Evolutionary conservation across 1,140 invertebrate genomes (phyloP).

Genomic region (Drosophila tsacasi): DNA sequence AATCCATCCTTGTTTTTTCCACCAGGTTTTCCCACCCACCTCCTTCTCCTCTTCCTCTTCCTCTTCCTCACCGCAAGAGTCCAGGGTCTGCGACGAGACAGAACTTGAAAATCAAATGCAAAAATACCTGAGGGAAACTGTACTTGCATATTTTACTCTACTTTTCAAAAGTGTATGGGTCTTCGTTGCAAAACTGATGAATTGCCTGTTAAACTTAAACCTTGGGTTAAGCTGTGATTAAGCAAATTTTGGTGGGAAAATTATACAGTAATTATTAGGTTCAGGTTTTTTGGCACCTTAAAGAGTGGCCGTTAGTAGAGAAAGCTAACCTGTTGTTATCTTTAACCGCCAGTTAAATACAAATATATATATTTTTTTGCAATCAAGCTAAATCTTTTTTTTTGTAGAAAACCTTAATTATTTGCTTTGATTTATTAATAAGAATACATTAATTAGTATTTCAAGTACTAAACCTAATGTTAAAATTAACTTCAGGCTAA

Average conservation of each 20-base stretch:
- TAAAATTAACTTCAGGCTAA: no score
- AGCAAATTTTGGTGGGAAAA: background rate
- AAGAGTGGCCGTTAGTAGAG: background rate
- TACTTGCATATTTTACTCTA: constrained; percentile 18
- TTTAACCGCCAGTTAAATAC: background rate
- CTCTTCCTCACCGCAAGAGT: constrained; percentile 6
- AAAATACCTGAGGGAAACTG: constrained; percentile 58
- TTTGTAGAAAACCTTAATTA: no score
- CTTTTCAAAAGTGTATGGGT: background rate
- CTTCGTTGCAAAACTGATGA: background rate
- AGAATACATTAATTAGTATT: no score
- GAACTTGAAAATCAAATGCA: constrained; percentile 72
- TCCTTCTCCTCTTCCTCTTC: background rate
- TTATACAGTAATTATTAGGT: background rate
- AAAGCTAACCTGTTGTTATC: background rate
- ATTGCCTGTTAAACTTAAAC: background rate
- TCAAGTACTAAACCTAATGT: no score
- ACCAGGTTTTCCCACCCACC: background rate
- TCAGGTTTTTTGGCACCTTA: background rate
- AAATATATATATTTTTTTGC: background rate
- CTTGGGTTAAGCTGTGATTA: no score
- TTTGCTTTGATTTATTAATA: no score
- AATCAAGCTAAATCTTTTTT: no score
- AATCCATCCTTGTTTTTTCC: constrained; percentile 1
- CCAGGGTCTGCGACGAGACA: constrained; percentile 13